Evolutionary conservation across 2,888 invertebrate species (phyloP), one percentile per base, ranked within the genome.

Genomic region (Aporophyla lueneburgensis): DNA sequence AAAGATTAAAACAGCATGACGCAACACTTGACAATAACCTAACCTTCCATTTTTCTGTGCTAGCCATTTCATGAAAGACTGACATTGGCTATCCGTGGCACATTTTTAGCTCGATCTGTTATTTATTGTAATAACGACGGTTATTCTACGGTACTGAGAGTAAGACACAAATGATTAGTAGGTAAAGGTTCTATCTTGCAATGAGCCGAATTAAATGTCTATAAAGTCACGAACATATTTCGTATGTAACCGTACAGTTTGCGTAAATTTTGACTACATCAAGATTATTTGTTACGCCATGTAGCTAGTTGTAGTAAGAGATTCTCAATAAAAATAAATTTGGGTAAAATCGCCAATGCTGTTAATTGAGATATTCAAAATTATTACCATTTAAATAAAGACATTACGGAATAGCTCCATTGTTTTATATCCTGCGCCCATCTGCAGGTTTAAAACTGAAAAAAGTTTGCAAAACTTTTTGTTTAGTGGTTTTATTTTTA

Each of bases 331-430:
- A 54, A 71, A 59, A 53, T 40, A 24, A 65, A 53, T 2, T 43
- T 43, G 27, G 1, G 51, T 63, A 49, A 80, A 87, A 75, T 87
- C 87, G 87, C 83, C 80, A 80, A 71, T 75, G 84, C 88, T 84
- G 58, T 59, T 78, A 62, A 67, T 66, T 63, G 59, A 71, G 51
- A 49, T 68, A 73, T 54, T 67, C n/a, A 79, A 73, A 77, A 81
- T 87, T 87, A 77, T 90, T 90, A 90, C 90, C 88, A 87, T 88
- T 87, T 81, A 87, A 74, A 71, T 72, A 78, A 66, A 77, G 62
- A 79, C 19, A 80, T 71, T 70, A 81, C 54, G 61, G 76, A 66
- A 68, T 73, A 2, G 62, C 76, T 83, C 87, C 87, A 84, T 87
- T 62, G 65, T 71, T 71, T 77, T 78, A 71, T 63, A 69, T 67